A percentile compares a stretch with the other conserved stretches of the same genome.
Conservation (phyloP, 2,113 vertebrate genomes). For the Paradisaea rubra region DNA sequence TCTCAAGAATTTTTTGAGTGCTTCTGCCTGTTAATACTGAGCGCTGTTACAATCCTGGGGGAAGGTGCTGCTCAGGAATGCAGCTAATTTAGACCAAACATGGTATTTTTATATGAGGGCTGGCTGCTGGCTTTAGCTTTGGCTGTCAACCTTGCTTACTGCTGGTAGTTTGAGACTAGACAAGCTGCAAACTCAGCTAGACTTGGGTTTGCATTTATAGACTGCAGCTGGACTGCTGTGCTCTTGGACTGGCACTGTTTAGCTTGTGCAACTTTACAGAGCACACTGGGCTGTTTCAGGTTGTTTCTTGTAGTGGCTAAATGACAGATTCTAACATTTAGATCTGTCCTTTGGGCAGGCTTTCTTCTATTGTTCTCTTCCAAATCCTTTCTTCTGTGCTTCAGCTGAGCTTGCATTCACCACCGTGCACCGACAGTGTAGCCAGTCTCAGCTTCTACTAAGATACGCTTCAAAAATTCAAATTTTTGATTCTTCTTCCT, state of each 20-base stretch:
- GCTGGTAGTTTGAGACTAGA: neutral
- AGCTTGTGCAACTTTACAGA: neutral
- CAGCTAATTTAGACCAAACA: neutral
- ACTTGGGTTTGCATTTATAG: neutral
- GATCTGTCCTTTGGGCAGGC: neutral
- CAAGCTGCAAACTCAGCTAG: slow-evolving; percentile 33
- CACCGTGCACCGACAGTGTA: neutral
- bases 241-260: neutral
- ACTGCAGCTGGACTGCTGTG: neutral
- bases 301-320: neutral
- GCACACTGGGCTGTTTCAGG: neutral
- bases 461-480: neutral
- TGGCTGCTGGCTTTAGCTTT: neutral
- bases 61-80: neutral
- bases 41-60: neutral
- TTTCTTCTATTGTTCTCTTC: neutral
- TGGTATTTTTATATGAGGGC: neutral
- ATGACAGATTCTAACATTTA: neutral
- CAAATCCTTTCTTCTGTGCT: neutral
- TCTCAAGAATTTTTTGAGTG: neutral
- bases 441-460: neutral
- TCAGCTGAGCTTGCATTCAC: neutral
- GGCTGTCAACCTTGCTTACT: slow-evolving; percentile 7
- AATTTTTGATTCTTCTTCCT: neutral
- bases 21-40: neutral